A percentile compares a stretch with the other conserved stretches of the same genome.
Evolutionary conservation across 2,113 vertebrate species (phyloP).

Genomic region (Hoplias malabaricus): DNA sequence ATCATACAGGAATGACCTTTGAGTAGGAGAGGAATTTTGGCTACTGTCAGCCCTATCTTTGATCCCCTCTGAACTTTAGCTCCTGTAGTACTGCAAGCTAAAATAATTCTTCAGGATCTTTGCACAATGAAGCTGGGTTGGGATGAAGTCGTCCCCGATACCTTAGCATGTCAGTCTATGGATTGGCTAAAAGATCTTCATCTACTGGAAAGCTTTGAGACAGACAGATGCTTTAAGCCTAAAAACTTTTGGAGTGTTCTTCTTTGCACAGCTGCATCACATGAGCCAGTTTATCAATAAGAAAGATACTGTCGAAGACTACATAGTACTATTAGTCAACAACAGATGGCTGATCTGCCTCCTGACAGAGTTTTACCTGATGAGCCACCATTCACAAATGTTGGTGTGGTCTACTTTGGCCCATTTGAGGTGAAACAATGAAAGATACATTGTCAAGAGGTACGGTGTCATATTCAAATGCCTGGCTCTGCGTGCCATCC

Average conservation of each 20-base stretch:
- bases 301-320: not conserved
- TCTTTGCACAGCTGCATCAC: not conserved
- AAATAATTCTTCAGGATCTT: conserved; percentile 4
- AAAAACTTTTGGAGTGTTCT: not conserved
- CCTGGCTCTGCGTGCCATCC: not conserved
- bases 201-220: not conserved
- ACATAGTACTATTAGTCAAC: not conserved
- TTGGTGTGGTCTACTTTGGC: not conserved
- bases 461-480: conserved; percentile 37
- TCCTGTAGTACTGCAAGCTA: conserved; percentile 6
- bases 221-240: not conserved
- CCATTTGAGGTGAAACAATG: not conserved
- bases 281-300: not conserved
- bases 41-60: conserved; percentile 25
- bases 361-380: not conserved
- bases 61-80: conserved; percentile 16
- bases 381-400: not conserved
- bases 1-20: conserved; percentile 18
- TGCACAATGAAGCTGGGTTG: not conserved
- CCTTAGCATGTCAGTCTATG: not conserved
- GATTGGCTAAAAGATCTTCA: conserved; percentile 5
- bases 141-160: not conserved
- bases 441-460: conserved; percentile 11
- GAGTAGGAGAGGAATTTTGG: conserved; percentile 6
- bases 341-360: not conserved